Evolutionary conservation across 2,797 vertebrate genomes (phyloP).

Genomic region (Miichthys miiuy): DNA sequence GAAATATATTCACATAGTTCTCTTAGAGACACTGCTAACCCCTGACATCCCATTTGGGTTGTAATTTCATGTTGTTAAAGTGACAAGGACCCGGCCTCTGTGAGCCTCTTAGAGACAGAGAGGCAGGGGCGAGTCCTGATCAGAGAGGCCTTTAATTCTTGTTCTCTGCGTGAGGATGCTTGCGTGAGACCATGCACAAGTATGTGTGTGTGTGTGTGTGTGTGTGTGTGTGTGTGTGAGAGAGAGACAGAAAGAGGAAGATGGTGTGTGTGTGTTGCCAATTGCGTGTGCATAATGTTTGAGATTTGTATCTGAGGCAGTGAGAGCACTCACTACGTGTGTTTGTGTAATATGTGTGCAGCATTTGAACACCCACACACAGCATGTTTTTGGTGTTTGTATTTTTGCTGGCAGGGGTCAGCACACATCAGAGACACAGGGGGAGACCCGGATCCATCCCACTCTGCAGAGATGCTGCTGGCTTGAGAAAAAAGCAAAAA

Average conservation of each 20-base stretch:
- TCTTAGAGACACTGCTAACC: slow-evolving; percentile 88
- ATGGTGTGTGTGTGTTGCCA: background rate
- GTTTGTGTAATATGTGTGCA: slow-evolving; percentile 22
- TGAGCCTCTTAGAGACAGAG: slow-evolving; percentile 72
- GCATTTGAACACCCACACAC: slow-evolving; percentile 12
- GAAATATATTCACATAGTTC: slow-evolving; percentile 90
- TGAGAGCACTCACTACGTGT: background rate
- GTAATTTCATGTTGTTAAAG: slow-evolving; percentile 93
- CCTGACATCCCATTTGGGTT: slow-evolving; percentile 91
- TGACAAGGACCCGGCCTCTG: slow-evolving; percentile 88
- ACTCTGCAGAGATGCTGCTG: slow-evolving; percentile 54
- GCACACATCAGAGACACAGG: slow-evolving; percentile 56
- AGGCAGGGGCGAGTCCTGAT: slow-evolving; percentile 59
- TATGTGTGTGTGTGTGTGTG: slow-evolving; percentile 8
- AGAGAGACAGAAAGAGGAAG: background rate
- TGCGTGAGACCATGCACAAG: slow-evolving; percentile 10
- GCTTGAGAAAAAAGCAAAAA: slow-evolving; percentile 50
- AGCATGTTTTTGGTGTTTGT: slow-evolving; percentile 59
- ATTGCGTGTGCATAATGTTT: slow-evolving; percentile 15
- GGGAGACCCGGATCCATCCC: slow-evolving; percentile 39
- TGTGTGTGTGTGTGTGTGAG: background rate
- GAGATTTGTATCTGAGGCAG: slow-evolving; percentile 30
- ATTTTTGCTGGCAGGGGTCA: slow-evolving; percentile 59
- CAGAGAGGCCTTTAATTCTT: slow-evolving; percentile 73
- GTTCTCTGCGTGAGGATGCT: slow-evolving; percentile 25